phyloP scores from a whole-genome alignment of 2,888 invertebrate species.

The Pimpla rufipes region DNA sequence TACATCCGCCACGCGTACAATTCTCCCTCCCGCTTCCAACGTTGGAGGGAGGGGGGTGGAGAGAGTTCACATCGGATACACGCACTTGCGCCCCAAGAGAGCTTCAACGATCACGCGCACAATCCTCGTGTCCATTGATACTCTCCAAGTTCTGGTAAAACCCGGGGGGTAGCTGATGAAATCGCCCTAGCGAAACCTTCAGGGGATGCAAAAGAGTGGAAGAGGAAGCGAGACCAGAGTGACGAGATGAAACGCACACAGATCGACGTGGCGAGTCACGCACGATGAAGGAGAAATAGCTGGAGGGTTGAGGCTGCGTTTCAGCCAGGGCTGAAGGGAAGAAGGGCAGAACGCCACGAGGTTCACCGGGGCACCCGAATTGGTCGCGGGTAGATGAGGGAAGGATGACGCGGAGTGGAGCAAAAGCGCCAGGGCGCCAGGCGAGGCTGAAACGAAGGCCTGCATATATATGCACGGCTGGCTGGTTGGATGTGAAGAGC shows the following conservation, averaged over 20 bases:
- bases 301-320: slow-evolving; percentile 46
- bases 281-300: slow-evolving; percentile 43
- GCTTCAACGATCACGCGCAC: slow-evolving; percentile 20
- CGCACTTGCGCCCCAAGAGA: slow-evolving; percentile 28
- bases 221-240: neutral
- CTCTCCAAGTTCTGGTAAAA: neutral
- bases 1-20: neutral
- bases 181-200: neutral
- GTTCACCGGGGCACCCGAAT: slow-evolving; percentile 33
- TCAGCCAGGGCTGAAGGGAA: slow-evolving; percentile 18
- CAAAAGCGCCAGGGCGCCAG: slow-evolving; percentile 14
- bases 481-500: neutral
- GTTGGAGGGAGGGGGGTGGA: neutral
- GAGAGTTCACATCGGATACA: slow-evolving; percentile 19
- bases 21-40: neutral
- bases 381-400: slow-evolving; percentile 20
- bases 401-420: slow-evolving; percentile 46
- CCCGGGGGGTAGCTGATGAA: slow-evolving; percentile 10
- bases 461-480: neutral
- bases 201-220: neutral
- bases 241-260: slow-evolving; percentile 15
- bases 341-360: neutral
- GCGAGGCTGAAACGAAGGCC: slow-evolving; percentile 36
- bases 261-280: slow-evolving; percentile 10
- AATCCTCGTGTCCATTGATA: neutral